Conservation (phyloP, 2,888 invertebrate genomes). For the Eucera pruinosa region DNA sequence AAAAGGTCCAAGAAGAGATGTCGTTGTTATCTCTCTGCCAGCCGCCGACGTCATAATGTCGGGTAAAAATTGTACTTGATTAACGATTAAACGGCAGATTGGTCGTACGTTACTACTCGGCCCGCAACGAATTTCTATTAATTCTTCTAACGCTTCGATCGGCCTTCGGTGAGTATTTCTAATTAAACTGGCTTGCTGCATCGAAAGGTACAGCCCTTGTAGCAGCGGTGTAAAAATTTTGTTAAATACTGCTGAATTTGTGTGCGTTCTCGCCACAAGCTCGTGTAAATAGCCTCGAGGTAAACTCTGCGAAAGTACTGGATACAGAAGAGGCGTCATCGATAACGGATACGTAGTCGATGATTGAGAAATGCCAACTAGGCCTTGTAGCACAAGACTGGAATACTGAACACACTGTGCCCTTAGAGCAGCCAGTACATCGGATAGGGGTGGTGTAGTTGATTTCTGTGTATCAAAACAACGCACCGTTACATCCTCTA, state of each 20-base stretch:
- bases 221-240: slow-evolving; percentile 89
- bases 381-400: slow-evolving; percentile 86
- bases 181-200: slow-evolving; percentile 89
- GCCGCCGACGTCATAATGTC: slow-evolving; percentile 90
- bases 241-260: slow-evolving; percentile 87
- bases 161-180: slow-evolving; percentile 89
- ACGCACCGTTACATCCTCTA: no score
- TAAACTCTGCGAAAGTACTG: slow-evolving; percentile 89
- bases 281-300: slow-evolving; percentile 91
- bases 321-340: slow-evolving; percentile 89
- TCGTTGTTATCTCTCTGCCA: slow-evolving; percentile 94
- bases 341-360: slow-evolving; percentile 68
- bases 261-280: slow-evolving; percentile 87
- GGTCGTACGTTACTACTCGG: slow-evolving; percentile 89
- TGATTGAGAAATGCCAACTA: slow-evolving; percentile 80
- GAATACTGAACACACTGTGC: slow-evolving; percentile 88
- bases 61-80: slow-evolving; percentile 90
- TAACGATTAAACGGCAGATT: slow-evolving; percentile 88
- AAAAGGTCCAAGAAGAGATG: slow-evolving; percentile 96
- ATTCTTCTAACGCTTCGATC: slow-evolving; percentile 90
- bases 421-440: slow-evolving; percentile 86
- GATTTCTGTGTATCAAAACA: slow-evolving; percentile 85
- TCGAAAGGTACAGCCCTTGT: slow-evolving; percentile 89
- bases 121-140: slow-evolving; percentile 92
- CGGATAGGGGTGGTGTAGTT: slow-evolving; percentile 90